These are phyloP conservation scores for Upupa epops DNA, from an alignment of 2,113 vertebrate species.

Conservation along the genomic window DNA sequence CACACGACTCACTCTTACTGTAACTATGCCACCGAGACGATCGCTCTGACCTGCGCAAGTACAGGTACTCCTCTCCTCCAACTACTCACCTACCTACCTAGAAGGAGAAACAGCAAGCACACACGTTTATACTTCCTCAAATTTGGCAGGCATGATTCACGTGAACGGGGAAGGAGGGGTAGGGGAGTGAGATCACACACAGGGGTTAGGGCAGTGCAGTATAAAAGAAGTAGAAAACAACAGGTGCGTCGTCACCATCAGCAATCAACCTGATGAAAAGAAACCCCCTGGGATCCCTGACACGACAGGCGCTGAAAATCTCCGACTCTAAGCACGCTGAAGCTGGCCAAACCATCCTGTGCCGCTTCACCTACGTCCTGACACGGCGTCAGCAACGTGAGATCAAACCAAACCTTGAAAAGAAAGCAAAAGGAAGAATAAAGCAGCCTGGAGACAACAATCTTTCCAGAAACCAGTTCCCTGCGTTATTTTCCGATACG, in stretches of 20 bases:
- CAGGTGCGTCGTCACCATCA: constrained; percentile 38
- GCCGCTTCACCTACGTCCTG: not conserved
- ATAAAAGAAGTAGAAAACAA: not conserved
- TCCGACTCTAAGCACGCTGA: constrained; percentile 14
- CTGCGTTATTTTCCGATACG: constrained; percentile 68
- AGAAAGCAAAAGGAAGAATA: constrained; percentile 44
- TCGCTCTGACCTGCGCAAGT: constrained; percentile 36
- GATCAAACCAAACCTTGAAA: constrained; percentile 55
- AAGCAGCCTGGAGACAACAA: constrained; percentile 54
- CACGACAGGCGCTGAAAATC: not conserved
- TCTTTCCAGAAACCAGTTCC: constrained; percentile 68
- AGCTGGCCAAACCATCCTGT: constrained; percentile 2
- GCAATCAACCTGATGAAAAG: constrained; percentile 28
- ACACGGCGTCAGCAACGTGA: constrained; percentile 53
- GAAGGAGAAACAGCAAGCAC: constrained; percentile 53
- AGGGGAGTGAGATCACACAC: not conserved
- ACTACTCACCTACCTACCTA: constrained; percentile 54
- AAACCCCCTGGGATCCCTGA: not conserved
- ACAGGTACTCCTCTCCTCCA: constrained; percentile 35
- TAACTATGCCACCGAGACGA: constrained; percentile 56
- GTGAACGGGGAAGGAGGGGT: not conserved
- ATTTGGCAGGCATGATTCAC: constrained; percentile 18
- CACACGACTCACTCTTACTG: constrained; percentile 60
- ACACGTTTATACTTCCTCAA: constrained; percentile 49
- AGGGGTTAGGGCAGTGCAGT: not conserved